A percentile compares a stretch with the other conserved stretches of the same genome.
phyloP scores from a whole-genome alignment of 2,113 vertebrate genomes.

The Python bivittatus region DNA sequence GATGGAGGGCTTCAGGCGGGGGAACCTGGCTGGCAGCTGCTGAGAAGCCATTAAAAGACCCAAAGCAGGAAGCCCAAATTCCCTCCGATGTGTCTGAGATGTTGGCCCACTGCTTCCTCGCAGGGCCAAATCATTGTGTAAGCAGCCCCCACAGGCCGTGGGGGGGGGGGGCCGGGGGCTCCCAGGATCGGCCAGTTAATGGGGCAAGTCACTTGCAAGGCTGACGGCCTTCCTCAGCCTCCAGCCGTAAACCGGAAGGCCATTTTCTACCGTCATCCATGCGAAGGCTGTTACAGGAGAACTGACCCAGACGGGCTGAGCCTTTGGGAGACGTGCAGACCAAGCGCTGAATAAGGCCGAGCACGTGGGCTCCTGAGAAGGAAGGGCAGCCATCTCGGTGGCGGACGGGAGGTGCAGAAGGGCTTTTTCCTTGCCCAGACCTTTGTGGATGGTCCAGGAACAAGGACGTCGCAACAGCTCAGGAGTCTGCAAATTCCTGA shows the following conservation, averaged over 20 bases:
- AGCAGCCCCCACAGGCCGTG: no score
- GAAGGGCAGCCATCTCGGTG: no score
- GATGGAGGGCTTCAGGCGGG: no score
- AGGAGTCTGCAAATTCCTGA: conserved; percentile 24
- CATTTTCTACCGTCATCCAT: neutral
- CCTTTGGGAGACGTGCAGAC: neutral
- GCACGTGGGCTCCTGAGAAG: neutral
- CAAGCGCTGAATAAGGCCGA: no score
- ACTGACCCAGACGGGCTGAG: accelerated
- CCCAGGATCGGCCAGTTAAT: neutral
- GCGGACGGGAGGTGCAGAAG: no score
- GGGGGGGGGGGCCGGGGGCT: no score
- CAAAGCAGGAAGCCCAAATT: neutral
- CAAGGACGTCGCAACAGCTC: neutral
- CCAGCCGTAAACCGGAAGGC: neutral
- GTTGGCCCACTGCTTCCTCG: no score
- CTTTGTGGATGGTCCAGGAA: no score
- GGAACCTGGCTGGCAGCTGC: no score
- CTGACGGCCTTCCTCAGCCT: neutral
- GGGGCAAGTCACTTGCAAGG: neutral
- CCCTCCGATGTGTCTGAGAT: no score
- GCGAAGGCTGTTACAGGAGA: neutral
- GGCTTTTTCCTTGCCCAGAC: neutral
- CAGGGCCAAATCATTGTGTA: no score
- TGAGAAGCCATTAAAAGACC: neutral